Evolutionary conservation across 2,113 vertebrate genomes (phyloP), one percentile per base, ranked within the genome.

Genomic region (Salvelinus fontinalis): DNA sequence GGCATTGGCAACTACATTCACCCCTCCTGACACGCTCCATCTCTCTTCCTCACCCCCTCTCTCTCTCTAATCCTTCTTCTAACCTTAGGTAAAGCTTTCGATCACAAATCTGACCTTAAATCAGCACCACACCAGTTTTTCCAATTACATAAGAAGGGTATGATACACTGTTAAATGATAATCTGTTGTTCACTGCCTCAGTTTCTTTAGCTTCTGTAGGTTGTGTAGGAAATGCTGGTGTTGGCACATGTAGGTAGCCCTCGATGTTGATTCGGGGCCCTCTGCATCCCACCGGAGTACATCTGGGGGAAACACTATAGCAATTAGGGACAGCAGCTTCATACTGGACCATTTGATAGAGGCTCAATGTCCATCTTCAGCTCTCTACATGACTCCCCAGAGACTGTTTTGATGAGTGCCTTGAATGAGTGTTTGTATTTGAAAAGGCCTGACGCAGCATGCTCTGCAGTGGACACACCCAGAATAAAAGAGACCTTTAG

Each of bases 401-500:
- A 73, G 77, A 74, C 57, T 65, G 79, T 85, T 81, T 66, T 76
- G 80, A 85, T 82, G 80, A 85, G 84, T 79, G 77, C 77, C n/a
- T 75, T 85, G 79, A 86, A 77, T 73, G 75, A 86, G 77, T 65
- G 83, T 83, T 84, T 82, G 76, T 81, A 71, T 81, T 68, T 71
- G 51, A 69, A 68, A 59, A 73, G 64, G 48, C 62, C 81, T 88
- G 90, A 90, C 79, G 89, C 89, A 88, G 87, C 83, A 77, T 73
- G 75, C 39, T 12, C 13, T 83, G 71, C 70, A 79, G 79, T 83
- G 81, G 84, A 59, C 13, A 64, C 20, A 24, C n/a, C 84, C 84
- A 86, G 66, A 70, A 79, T 80, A 83, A 83, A 81, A 79, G 31
- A 82, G 84, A 86, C 81, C 79, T 84, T 90, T 83, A 87, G 88